Percentiles rank a stretch among this genome's conserved stretches.
phyloP scores from a whole-genome alignment of 92 coral and sea anemone species.

The Porites divaricata region DNA sequence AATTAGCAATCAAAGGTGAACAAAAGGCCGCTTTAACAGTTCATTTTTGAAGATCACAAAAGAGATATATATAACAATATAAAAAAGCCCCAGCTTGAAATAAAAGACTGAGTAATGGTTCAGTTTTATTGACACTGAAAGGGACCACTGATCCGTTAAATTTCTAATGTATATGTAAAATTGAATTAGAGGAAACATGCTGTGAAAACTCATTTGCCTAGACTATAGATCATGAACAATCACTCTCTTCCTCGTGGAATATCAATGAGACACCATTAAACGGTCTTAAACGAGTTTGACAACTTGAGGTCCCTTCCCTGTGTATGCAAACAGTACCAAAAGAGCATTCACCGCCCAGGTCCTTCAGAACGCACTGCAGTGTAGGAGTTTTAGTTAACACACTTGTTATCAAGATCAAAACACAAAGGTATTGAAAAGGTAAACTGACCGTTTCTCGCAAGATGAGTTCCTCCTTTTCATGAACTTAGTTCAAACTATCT shows the following conservation, averaged over 20 bases:
- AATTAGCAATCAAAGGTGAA: background rate
- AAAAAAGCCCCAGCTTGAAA: background rate
- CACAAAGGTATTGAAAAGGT: no score
- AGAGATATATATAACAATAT: background rate
- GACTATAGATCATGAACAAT: background rate
- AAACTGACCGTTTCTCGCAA: no score
- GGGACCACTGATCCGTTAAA: background rate
- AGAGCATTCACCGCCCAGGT: no score
- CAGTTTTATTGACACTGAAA: background rate
- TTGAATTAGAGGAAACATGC: background rate
- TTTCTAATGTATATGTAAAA: background rate
- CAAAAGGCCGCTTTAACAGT: background rate
- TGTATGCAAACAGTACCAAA: background rate
- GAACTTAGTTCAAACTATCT: no score
- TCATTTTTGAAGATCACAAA: background rate
- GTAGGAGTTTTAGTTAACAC: no score
- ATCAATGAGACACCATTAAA: background rate
- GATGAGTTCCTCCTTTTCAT: no score
- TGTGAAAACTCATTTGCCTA: background rate
- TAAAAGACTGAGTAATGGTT: background rate
- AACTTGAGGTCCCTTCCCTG: background rate
- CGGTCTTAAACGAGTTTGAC: background rate
- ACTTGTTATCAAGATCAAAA: no score
- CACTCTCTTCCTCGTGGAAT: constrained; percentile 13
- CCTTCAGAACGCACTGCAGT: no score